Percentiles rank a stretch among this genome's conserved stretches.
Conservation (phyloP, 1,140 invertebrate genomes). For the Trichonephila inaurata region DNA sequence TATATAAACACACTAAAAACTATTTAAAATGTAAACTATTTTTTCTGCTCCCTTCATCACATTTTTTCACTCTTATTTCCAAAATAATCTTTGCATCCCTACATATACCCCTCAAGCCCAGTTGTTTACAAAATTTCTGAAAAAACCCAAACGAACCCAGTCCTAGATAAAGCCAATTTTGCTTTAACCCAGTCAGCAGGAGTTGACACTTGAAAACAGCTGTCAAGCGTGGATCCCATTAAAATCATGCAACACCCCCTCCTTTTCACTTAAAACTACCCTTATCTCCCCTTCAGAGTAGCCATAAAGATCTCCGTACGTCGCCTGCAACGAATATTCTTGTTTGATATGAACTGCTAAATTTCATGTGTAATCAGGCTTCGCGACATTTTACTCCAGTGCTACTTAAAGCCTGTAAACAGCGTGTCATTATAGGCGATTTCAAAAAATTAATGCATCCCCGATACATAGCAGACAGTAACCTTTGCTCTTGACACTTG, state of each 20-base stretch:
- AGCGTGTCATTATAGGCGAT: not conserved
- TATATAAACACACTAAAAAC: too few relatives aligned
- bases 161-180: too few relatives aligned
- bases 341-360: not conserved
- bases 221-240: not conserved
- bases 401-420: not conserved
- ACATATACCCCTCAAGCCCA: too few relatives aligned
- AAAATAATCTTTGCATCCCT: too few relatives aligned
- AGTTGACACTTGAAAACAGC: conserved; percentile 28
- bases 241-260: not conserved
- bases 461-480: not conserved
- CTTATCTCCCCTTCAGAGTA: conserved; percentile 3
- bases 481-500: not conserved
- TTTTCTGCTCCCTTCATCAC: too few relatives aligned
- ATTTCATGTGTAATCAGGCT: not conserved
- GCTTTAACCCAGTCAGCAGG: not conserved
- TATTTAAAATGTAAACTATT: too few relatives aligned
- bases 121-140: too few relatives aligned
- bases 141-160: too few relatives aligned
- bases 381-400: not conserved
- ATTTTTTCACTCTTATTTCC: too few relatives aligned
- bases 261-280: not conserved
- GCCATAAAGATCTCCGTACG: not conserved
- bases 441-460: not conserved
- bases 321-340: not conserved